Conservation (phyloP, 1,140 invertebrate genomes). For the Dufourea novaeangliae region DNA sequence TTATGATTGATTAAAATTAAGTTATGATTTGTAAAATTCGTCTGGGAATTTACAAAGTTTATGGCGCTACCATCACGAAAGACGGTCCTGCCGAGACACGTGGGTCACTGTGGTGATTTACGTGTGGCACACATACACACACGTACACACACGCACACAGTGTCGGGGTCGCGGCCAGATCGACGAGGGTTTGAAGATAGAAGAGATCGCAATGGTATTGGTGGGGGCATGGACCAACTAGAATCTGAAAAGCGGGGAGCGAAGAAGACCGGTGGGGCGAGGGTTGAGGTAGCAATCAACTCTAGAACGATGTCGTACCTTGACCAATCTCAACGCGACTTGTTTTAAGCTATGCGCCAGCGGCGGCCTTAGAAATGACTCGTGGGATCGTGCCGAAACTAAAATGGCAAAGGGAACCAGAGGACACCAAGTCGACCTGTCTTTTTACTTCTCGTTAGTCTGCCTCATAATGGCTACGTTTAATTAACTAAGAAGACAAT, state of each 20-base stretch:
- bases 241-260: slow-evolving; percentile 48
- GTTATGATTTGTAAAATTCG: no score
- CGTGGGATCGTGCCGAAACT: slow-evolving; percentile 68
- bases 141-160: slow-evolving; percentile 20
- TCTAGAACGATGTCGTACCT: slow-evolving; percentile 79
- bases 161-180: slow-evolving; percentile 46
- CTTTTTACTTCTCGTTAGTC: not conserved
- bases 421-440: not conserved
- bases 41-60: not conserved
- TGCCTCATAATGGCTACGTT: no score
- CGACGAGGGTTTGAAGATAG: slow-evolving; percentile 29
- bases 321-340: slow-evolving; percentile 81
- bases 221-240: slow-evolving; percentile 40
- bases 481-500: no score
- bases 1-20: no score
- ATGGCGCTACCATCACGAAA: not conserved
- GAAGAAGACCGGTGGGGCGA: slow-evolving; percentile 38
- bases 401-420: slow-evolving; percentile 61
- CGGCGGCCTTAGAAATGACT: slow-evolving; percentile 73
- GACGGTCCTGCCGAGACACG: slow-evolving; percentile 34
- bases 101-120: slow-evolving; percentile 35
- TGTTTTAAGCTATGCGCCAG: slow-evolving; percentile 80
- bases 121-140: slow-evolving; percentile 23
- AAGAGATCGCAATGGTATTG: slow-evolving; percentile 11
- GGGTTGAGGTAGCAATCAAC: slow-evolving; percentile 52